Percentiles rank a stretch among this genome's conserved stretches.
Evolutionary conservation across 2,888 invertebrate genomes (phyloP).

Genomic region (Orthosia incerta): DNA sequence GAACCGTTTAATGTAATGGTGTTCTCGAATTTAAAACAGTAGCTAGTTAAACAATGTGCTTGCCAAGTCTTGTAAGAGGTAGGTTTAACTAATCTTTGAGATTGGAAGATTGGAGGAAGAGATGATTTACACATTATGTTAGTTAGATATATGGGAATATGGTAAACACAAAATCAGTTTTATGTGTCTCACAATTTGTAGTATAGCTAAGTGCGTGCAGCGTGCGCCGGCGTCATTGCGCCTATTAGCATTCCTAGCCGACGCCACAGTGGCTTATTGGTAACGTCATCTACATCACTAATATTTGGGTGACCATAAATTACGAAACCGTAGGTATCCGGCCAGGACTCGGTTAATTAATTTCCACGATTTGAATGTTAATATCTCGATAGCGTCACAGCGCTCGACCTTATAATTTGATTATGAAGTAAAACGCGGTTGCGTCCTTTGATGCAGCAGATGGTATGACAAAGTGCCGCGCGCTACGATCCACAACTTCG

Average conservation of each 20-base stretch:
- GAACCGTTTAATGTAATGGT: slow-evolving; percentile 77
- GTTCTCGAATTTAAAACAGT: slow-evolving; percentile 72
- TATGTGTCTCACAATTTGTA: slow-evolving; percentile 44
- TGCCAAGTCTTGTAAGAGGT: slow-evolving; percentile 35
- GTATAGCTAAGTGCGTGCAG: slow-evolving; percentile 21
- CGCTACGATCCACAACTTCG: slow-evolving; percentile 77
- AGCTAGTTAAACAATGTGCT: slow-evolving; percentile 66
- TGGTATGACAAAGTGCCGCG: slow-evolving; percentile 79
- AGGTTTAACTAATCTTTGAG: not conserved
- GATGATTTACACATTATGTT: slow-evolving; percentile 12
- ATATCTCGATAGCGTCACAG: slow-evolving; percentile 61
- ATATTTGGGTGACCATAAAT: slow-evolving; percentile 80
- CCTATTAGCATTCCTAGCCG: slow-evolving; percentile 82
- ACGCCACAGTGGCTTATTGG: slow-evolving; percentile 76
- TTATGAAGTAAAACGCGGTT: slow-evolving; percentile 71
- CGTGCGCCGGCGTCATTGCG: slow-evolving; percentile 73
- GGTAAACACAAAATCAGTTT: slow-evolving; percentile 64
- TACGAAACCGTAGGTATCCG: slow-evolving; percentile 71
- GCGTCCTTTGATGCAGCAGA: slow-evolving; percentile 77
- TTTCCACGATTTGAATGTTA: slow-evolving; percentile 74
- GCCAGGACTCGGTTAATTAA: slow-evolving; percentile 69
- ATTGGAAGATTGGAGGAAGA: not conserved
- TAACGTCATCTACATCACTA: slow-evolving; percentile 79
- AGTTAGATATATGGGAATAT: slow-evolving; percentile 54
- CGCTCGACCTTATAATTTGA: slow-evolving; percentile 72